phyloP scores from a whole-genome alignment of 2,888 invertebrate genomes.

The Tachystola acroxantha region DNA sequence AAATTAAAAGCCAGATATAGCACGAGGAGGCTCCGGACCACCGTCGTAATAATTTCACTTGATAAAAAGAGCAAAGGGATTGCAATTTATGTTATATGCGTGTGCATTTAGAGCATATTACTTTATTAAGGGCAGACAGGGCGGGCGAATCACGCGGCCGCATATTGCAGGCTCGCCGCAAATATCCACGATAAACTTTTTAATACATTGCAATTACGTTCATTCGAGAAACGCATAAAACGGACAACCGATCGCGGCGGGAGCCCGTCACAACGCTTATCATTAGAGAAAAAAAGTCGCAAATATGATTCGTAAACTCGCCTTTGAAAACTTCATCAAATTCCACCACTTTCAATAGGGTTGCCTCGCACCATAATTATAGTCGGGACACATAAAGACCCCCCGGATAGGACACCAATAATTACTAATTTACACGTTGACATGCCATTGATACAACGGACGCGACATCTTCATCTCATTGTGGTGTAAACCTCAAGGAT shows the following conservation, averaged over 20 bases:
- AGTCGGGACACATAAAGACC: constrained; percentile 52
- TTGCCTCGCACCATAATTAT: constrained; percentile 47
- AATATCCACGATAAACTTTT: constrained; percentile 60
- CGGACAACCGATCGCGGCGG: constrained; percentile 45
- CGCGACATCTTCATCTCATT: constrained; percentile 68
- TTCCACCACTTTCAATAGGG: constrained; percentile 41
- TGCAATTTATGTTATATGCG: constrained; percentile 73
- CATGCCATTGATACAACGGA: constrained; percentile 66
- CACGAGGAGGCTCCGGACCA: constrained; percentile 53
- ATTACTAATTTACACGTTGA: constrained; percentile 74
- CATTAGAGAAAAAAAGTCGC: constrained; percentile 39
- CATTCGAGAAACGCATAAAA: constrained; percentile 64
- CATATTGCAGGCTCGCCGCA: constrained; percentile 43
- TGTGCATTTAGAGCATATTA: constrained; percentile 74
- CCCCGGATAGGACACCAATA: constrained; percentile 61
- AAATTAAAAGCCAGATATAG: constrained; percentile 64
- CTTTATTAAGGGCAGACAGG: constrained; percentile 71
- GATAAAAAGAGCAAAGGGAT: constrained; percentile 65
- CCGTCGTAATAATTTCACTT: constrained; percentile 68
- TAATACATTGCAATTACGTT: constrained; percentile 67
- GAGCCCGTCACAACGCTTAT: constrained; percentile 37
- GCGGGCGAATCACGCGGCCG: constrained; percentile 54
- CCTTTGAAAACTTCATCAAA: constrained; percentile 37
- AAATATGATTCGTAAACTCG: constrained; percentile 41
- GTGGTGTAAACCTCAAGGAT: constrained; percentile 75